phyloP scores from a whole-genome alignment of 2,888 invertebrate species.

The Cosmorhoe ocellata region DNA sequence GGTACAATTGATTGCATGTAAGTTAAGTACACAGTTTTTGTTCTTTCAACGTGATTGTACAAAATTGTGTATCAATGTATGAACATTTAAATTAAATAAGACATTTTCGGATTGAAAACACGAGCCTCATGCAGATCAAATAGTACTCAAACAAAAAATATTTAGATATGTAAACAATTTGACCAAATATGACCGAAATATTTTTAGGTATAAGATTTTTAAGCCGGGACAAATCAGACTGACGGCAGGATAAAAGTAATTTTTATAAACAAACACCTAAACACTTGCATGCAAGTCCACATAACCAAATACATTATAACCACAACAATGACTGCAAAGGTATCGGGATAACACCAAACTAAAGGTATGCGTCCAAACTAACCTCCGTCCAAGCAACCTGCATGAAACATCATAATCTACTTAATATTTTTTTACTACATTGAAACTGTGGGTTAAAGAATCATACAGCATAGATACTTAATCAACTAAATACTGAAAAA shows the following conservation, averaged over 20 bases:
- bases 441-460: not conserved
- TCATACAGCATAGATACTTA: not conserved
- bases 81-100: not conserved
- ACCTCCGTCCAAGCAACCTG: slow-evolving; percentile 86
- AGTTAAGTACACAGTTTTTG: not conserved
- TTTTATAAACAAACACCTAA: slow-evolving; percentile 8
- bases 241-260: not conserved
- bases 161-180: not conserved
- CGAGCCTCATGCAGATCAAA: slow-evolving; percentile 19
- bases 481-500: not conserved
- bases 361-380: slow-evolving; percentile 61
- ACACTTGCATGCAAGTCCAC: slow-evolving; percentile 23
- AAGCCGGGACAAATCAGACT: not conserved
- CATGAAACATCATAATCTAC: slow-evolving; percentile 60
- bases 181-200: not conserved
- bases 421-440: slow-evolving; percentile 34
- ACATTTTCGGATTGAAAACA: slow-evolving; percentile 8
- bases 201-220: not conserved
- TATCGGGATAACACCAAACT: slow-evolving; percentile 52
- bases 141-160: not conserved
- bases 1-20: not conserved
- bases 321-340: slow-evolving; percentile 45
- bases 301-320: slow-evolving; percentile 30
- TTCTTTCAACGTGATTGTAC: no score
- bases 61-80: no score